These are phyloP conservation scores for Latheticus oryzae DNA, from an alignment of 2,888 invertebrate genomes.

Conservation along the genomic window DNA sequence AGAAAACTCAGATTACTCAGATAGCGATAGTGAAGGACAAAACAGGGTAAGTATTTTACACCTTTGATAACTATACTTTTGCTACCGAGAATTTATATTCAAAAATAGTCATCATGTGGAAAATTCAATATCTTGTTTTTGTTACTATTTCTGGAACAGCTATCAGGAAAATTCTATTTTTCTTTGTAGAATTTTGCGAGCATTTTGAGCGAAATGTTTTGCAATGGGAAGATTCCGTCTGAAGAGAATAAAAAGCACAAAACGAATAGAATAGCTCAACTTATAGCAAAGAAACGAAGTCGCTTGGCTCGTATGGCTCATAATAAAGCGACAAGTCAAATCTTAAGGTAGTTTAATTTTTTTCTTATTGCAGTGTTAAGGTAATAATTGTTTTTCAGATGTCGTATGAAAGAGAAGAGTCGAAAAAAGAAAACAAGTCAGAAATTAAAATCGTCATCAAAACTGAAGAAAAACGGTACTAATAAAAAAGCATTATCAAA, in stretches of 20 bases:
- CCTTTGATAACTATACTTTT: no score
- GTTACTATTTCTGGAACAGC: no score
- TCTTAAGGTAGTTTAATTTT: conserved; percentile 49
- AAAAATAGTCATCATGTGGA: no score
- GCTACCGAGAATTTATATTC: no score
- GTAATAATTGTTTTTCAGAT: conserved; percentile 45
- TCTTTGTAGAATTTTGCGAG: conserved; percentile 28
- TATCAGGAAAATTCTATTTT: no score
- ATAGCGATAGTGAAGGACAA: conserved; percentile 57
- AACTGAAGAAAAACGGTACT: conserved; percentile 47
- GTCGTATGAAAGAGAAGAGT: conserved; percentile 49
- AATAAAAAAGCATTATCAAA: conserved; percentile 44
- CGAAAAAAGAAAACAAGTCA: conserved; percentile 49
- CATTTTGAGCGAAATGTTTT: conserved; percentile 48
- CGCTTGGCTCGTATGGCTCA: conserved; percentile 74
- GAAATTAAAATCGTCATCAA: conserved; percentile 51
- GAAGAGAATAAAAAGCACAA: conserved; percentile 62
- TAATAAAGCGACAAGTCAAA: conserved; percentile 66
- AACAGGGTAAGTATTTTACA: conserved; percentile 31
- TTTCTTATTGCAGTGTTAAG: conserved; percentile 1
- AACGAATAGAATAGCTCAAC: conserved; percentile 76
- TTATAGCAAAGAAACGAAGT: conserved; percentile 79
- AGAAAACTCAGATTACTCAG: conserved; percentile 55
- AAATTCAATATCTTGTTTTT: no score
- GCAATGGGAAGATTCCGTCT: conserved; percentile 60